A percentile compares a stretch with the other conserved stretches of the same genome.
Evolutionary conservation across 2,888 invertebrate genomes (phyloP).

Genomic region (Tetanocera ferruginea): DNA sequence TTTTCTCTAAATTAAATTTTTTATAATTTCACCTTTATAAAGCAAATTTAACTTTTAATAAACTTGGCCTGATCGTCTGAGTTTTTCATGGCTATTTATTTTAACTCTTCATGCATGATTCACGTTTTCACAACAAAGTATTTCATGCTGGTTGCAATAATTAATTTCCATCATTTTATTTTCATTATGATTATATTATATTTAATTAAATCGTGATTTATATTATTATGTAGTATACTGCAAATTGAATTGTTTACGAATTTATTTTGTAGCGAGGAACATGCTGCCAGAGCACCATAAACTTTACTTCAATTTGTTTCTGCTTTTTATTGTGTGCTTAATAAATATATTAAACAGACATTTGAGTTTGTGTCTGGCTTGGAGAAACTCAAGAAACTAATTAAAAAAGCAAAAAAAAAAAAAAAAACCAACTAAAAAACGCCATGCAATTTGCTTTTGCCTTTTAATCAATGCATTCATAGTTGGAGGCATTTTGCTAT

Average conservation of each 20-base stretch:
- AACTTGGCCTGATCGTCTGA: background rate
- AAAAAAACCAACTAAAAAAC: background rate
- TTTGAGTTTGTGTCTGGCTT: background rate
- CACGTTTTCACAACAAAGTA: too few species aligned
- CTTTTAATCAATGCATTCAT: background rate
- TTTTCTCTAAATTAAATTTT: too few species aligned
- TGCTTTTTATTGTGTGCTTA: background rate
- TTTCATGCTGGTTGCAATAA: too few species aligned
- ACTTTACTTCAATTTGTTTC: background rate
- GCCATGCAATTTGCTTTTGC: background rate
- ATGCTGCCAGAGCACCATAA: conserved; percentile 21
- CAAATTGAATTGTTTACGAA: conserved; percentile 60
- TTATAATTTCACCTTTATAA: too few species aligned
- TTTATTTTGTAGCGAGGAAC: conserved; percentile 42
- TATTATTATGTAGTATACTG: conserved; percentile 64
- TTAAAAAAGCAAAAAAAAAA: background rate
- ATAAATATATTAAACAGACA: background rate
- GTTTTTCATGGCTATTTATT: background rate
- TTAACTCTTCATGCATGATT: background rate
- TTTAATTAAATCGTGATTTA: conserved; percentile 63
- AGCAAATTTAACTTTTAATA: background rate
- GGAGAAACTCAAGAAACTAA: background rate
- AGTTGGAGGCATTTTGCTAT: background rate
- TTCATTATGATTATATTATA: conserved; percentile 48
- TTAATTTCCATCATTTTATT: conserved; percentile 40